phyloP scores from a whole-genome alignment of 1,140 invertebrate species.

The Scylla paramamosain region DNA sequence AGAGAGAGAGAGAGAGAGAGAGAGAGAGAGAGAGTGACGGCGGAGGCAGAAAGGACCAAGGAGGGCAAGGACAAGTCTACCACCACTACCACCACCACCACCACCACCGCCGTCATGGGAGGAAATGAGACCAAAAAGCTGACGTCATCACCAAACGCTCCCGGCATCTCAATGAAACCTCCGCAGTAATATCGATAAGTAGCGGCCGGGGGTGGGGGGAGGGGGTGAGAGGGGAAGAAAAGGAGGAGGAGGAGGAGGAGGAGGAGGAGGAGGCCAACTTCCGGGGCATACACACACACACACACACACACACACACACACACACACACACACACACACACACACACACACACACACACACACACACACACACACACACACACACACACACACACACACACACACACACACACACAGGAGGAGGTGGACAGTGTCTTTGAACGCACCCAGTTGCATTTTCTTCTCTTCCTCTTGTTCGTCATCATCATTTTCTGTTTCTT shows the following conservation, averaged over 20 bases:
- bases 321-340: too few relatives aligned
- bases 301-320: too few relatives aligned
- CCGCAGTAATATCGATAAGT: constrained; percentile 4
- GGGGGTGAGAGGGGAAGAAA: neutral
- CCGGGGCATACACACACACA: neutral
- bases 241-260: neutral
- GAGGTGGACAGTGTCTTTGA: too few relatives aligned
- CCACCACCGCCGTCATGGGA: constrained; percentile 16
- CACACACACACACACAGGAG: too few relatives aligned
- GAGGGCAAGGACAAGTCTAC: neutral
- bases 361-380: too few relatives aligned
- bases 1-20: too few relatives aligned
- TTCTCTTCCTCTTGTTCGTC: too few relatives aligned
- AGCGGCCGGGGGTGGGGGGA: neutral
- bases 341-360: too few relatives aligned
- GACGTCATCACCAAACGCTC: neutral
- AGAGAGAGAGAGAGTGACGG: neutral
- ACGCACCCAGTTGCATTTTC: too few relatives aligned
- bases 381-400: too few relatives aligned
- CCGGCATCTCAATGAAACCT: neutral
- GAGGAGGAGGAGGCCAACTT: neutral
- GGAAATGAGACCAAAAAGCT: constrained; percentile 2
- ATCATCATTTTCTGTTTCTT: too few relatives aligned
- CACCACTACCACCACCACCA: neutral
- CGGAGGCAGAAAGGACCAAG: neutral